Evolutionary conservation across 2,797 vertebrate species (phyloP).

Genomic region (Mycteria americana): DNA sequence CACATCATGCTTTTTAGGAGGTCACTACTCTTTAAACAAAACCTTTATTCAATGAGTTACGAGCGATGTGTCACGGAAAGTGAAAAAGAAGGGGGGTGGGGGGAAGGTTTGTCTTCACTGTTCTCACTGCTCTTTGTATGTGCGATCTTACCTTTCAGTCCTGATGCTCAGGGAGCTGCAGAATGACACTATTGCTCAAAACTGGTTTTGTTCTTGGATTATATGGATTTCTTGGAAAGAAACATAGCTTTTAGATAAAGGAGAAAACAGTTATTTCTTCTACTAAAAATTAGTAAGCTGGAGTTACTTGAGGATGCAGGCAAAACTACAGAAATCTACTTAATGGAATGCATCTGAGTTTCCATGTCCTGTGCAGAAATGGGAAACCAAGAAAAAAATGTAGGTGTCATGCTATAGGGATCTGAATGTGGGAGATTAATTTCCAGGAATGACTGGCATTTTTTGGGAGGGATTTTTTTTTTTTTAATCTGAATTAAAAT

Average conservation of each 20-base stretch:
- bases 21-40: neutral
- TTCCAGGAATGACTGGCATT: neutral
- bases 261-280: neutral
- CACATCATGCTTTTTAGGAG: neutral
- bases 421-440: neutral
- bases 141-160: neutral
- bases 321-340: neutral
- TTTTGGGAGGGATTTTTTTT: neutral
- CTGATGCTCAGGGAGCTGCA: neutral
- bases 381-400: neutral
- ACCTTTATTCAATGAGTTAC: neutral
- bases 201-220: neutral
- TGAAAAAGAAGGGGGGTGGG: neutral
- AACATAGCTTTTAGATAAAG: neutral
- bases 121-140: neutral
- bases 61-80: neutral
- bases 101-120: neutral
- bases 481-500: neutral
- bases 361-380: neutral
- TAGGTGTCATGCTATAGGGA: neutral
- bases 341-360: neutral
- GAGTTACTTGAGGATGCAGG: neutral
- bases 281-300: neutral
- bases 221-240: neutral
- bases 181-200: neutral